These are phyloP conservation scores for Cygnus atratus DNA, from an alignment of 2,113 vertebrate genomes.

Conservation along the genomic window DNA sequence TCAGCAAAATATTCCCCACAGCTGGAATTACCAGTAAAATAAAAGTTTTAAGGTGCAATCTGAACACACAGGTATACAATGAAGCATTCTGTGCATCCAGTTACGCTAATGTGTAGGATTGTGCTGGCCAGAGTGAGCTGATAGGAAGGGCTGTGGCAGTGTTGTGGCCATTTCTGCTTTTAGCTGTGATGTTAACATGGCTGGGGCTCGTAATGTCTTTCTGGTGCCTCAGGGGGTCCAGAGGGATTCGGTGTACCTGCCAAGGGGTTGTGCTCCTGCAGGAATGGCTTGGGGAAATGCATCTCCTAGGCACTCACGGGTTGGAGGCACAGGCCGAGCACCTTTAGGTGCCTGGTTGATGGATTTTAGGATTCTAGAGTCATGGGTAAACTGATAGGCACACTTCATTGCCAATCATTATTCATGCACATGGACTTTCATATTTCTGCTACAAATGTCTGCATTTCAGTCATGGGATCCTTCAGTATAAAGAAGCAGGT, in stretches of 20 bases:
- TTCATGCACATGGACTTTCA: not conserved
- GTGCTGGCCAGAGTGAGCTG: accelerated
- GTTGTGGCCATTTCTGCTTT: not conserved
- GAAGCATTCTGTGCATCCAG: not conserved
- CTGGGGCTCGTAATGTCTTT: not conserved
- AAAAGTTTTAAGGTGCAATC: not conserved
- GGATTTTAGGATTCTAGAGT: not conserved
- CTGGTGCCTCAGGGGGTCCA: not conserved
- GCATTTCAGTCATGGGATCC: not conserved
- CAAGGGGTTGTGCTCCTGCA: accelerated
- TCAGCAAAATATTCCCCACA: not conserved
- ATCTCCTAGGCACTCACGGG: not conserved
- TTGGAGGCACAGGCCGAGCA: not conserved
- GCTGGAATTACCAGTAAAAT: not conserved
- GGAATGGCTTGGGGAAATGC: not conserved
- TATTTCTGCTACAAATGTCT: not conserved
- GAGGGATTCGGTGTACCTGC: not conserved
- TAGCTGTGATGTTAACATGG: not conserved
- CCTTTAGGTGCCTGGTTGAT: not conserved
- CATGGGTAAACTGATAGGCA: not conserved
- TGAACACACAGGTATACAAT: not conserved
- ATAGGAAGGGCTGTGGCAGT: not conserved
- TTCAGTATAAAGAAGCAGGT: not conserved
- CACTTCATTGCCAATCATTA: not conserved
- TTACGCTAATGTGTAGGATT: not conserved